Base-by-base conservation (phyloP, 2,888 invertebrate species). In the Ichneumoninae sp. region DNA sequence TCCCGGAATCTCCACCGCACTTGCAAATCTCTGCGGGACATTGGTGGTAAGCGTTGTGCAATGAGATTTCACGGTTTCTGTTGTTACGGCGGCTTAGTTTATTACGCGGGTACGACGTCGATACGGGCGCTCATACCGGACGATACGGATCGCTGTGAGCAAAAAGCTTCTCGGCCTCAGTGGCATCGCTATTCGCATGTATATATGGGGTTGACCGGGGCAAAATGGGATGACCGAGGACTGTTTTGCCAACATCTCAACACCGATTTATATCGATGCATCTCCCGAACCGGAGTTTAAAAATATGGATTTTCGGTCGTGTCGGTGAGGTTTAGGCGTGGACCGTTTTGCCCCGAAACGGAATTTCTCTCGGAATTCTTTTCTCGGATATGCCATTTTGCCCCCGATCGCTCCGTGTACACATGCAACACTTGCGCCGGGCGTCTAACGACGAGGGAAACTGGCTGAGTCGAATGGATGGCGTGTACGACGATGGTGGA, bases 101-200 rank as follows among this genome's bases (percentile, higher is more conserved):
- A 63, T 33, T 26, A 63, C 19, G 54, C 26, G 57, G 54, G 54
- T 54, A 22, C 19, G n/a, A 44, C 63, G 74, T 63, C 74, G 74
- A 74, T 63, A 63, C 36, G 47, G 30, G 40, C 47, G 44, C 47
- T 74, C 19, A 60, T 60, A 60, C 44, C 47, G 30, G 4, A 33
- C 47, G 74, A 74, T 74, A 74, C 44, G 3, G 47, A 74, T 74
- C 74, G 47, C 26, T 3, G 19, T 33, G 13, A 5, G 74, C 74
- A 74, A 74, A 74, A 74, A 74, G 74, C 74, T 74, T n/a, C 26
- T 13, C 22, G n/a, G 26, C 3, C 74, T 57, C 30, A 60, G 73
- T 73, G 10, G 57, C 22, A 57, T 57, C 26, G 57, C 22, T 26
- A 26, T 57, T 26, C 10, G 57, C 26, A 26, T 10, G 3, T 44